Conservation (phyloP, 2,113 vertebrate genomes). For the Ornithorhynchus anatinus region DNA sequence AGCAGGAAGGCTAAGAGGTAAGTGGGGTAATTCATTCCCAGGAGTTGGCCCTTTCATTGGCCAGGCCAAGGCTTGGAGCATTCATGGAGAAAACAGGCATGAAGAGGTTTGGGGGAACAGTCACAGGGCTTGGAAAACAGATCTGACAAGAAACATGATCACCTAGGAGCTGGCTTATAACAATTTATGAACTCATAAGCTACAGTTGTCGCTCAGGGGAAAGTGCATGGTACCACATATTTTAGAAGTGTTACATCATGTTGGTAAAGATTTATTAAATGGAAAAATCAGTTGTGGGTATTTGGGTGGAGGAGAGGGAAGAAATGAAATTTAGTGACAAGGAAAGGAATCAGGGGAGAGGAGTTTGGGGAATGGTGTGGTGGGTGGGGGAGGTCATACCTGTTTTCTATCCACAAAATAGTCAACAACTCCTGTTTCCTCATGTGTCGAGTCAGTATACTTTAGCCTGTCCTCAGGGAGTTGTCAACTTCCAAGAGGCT, state of each 20-base stretch:
- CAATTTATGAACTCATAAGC: constrained; percentile 55
- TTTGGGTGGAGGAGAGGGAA: too few relatives aligned
- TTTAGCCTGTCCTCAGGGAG: too few relatives aligned
- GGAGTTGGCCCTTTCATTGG: too few relatives aligned
- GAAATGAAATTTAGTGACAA: too few relatives aligned
- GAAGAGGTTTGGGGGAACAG: not conserved
- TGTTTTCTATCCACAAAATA: not conserved
- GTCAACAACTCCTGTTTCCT: too few relatives aligned
- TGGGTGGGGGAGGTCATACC: not conserved
- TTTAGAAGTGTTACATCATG: constrained; percentile 42
- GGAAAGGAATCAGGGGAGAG: not conserved
- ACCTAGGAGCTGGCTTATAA: constrained; percentile 15
- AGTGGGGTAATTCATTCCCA: too few relatives aligned
- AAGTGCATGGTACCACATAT: constrained; percentile 29
- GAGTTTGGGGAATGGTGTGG: not conserved
- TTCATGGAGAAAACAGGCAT: not conserved
- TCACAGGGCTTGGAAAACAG: constrained; percentile 52
- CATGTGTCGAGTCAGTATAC: too few relatives aligned
- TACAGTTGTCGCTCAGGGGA: not conserved
- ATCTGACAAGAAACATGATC: constrained; percentile 42
- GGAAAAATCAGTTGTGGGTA: constrained; percentile 40
- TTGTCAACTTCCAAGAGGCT: too few relatives aligned
- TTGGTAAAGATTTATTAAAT: constrained; percentile 8
- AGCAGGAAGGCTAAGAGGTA: too few relatives aligned
- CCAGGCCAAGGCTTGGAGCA: constrained; percentile 3